Conservation (phyloP, 2,888 invertebrate genomes). For the Eristalis intricaria region DNA sequence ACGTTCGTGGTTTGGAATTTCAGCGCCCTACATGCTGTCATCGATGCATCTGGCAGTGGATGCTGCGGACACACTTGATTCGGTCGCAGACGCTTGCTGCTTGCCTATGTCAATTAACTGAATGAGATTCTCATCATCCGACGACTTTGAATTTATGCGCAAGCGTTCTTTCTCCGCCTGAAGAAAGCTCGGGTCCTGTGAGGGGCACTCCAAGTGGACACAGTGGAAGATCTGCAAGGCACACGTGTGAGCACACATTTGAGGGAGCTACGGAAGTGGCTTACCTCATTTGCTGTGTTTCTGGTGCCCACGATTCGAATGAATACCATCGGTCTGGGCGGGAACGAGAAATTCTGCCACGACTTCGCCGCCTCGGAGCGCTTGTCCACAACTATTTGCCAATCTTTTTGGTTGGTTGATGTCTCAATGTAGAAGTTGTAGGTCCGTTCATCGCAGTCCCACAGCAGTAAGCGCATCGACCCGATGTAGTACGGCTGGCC, state of each 20-base stretch:
- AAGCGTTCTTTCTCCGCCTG: slow-evolving; percentile 52
- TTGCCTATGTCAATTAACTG: slow-evolving; percentile 43
- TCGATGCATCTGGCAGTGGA: slow-evolving; percentile 45
- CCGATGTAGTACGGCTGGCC: slow-evolving; percentile 96
- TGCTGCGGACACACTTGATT: slow-evolving; percentile 51
- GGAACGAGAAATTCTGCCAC: slow-evolving; percentile 96
- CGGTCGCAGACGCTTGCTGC: slow-evolving; percentile 26
- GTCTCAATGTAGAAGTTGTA: slow-evolving; percentile 98
- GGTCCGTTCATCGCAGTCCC: slow-evolving; percentile 98
- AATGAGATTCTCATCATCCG: slow-evolving; percentile 63
- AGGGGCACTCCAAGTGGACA: slow-evolving; percentile 98
- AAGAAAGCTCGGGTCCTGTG: slow-evolving; percentile 82
- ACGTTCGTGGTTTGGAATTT: slow-evolving; percentile 26
- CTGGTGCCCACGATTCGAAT: slow-evolving; percentile 97
- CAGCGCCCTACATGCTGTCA: slow-evolving; percentile 39
- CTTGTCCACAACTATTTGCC: slow-evolving; percentile 95
- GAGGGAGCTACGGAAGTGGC: slow-evolving; percentile 29
- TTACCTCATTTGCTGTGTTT: slow-evolving; percentile 98
- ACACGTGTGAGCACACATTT: background rate
- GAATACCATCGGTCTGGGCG: slow-evolving; percentile 93
- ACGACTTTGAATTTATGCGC: slow-evolving; percentile 26
- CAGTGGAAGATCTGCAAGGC: slow-evolving; percentile 93
- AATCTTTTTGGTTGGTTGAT: slow-evolving; percentile 94
- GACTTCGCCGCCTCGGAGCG: slow-evolving; percentile 93
- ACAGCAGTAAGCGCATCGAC: slow-evolving; percentile 94